Conservation (phyloP, 2,113 vertebrate species). For the Alouatta palliata region DNA sequence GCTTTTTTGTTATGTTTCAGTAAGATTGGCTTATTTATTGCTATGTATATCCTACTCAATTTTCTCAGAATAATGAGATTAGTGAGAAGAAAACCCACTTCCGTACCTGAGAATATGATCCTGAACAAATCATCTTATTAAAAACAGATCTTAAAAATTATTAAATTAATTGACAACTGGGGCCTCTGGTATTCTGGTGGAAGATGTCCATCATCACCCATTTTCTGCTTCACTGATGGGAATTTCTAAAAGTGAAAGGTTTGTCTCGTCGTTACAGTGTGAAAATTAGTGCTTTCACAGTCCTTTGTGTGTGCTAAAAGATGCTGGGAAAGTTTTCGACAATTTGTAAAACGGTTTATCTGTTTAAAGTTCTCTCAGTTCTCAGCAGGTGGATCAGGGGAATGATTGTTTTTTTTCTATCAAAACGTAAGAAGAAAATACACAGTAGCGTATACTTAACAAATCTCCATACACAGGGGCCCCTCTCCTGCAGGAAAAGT, state of each 20-base stretch:
- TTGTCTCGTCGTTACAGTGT: background rate
- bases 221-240: background rate
- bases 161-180: background rate
- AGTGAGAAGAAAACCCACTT: conserved; percentile 29
- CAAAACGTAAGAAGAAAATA: background rate
- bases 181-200: background rate
- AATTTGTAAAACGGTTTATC: background rate
- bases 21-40: background rate
- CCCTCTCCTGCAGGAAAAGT: background rate
- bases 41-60: conserved; percentile 43
- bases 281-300: background rate
- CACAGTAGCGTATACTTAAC: background rate
- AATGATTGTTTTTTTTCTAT: background rate
- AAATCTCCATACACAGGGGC: background rate
- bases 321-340: background rate
- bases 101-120: conserved; percentile 44
- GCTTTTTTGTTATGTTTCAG: background rate
- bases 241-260: background rate
- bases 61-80: conserved; percentile 27
- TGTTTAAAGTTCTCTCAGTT: background rate
- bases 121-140: background rate
- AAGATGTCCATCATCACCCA: rapidly evolving
- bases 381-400: conserved; percentile 52
- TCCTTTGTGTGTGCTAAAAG: background rate
- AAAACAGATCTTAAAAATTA: background rate